Percentiles rank a stretch among this genome's conserved stretches.
These are phyloP conservation scores for Trisateles emortualis DNA, from an alignment of 2,888 invertebrate species.

Conservation along the genomic window DNA sequence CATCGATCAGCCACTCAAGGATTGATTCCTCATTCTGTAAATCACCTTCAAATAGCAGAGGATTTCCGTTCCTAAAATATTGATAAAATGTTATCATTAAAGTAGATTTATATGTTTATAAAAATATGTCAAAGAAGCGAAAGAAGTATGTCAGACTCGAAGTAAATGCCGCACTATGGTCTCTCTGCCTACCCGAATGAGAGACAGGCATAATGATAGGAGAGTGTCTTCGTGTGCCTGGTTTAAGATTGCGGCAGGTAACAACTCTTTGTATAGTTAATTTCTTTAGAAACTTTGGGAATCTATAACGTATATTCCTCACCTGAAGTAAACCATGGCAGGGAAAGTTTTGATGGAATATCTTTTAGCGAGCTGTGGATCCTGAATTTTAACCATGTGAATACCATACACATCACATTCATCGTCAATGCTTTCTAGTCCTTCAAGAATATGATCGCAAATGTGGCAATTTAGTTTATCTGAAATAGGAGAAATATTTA, in stretches of 20 bases:
- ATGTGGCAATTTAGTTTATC: slow-evolving; percentile 97
- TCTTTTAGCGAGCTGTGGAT: slow-evolving; percentile 95
- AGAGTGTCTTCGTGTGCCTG: too few relatives aligned
- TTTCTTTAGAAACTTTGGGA: too few relatives aligned
- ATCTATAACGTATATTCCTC: slow-evolving; percentile 53
- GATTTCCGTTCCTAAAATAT: slow-evolving; percentile 93
- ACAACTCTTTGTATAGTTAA: too few relatives aligned
- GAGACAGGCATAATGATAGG: too few relatives aligned
- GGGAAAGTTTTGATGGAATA: slow-evolving; percentile 98
- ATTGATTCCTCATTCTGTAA: slow-evolving; percentile 97
- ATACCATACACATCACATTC: slow-evolving; percentile 97
- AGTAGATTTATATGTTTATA: background rate
- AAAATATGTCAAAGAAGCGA: too few relatives aligned
- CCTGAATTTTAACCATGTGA: slow-evolving; percentile 97
- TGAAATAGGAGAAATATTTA: slow-evolving; percentile 56
- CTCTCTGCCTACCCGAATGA: too few relatives aligned
- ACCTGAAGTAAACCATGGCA: slow-evolving; percentile 96
- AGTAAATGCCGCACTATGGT: too few relatives aligned
- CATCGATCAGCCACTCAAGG: slow-evolving; percentile 96
- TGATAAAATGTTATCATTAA: background rate
- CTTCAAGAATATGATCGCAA: slow-evolving; percentile 95
- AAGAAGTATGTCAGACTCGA: too few relatives aligned
- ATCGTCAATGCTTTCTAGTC: slow-evolving; percentile 95
- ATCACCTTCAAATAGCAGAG: slow-evolving; percentile 95
- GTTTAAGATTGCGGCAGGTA: too few relatives aligned